Evolutionary conservation across 2,888 invertebrate species (phyloP).

Genomic region (Actias luna): DNA sequence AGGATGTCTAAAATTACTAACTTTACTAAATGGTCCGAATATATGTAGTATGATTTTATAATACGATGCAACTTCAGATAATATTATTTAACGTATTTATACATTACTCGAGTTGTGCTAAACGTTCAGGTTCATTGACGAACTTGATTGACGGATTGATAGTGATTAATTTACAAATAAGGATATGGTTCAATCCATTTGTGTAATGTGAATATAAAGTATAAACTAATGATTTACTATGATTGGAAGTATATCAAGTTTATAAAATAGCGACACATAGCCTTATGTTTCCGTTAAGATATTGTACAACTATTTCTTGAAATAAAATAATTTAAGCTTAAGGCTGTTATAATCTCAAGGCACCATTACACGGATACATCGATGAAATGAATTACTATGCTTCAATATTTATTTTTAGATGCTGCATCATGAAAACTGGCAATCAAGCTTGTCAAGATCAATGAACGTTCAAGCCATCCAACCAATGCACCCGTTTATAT

Average conservation of each 20-base stretch:
- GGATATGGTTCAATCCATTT: too few relatives aligned
- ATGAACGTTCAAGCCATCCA: conserved; percentile 30
- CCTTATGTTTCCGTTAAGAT: too few relatives aligned
- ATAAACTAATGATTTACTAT: too few relatives aligned
- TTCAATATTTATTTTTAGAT: background rate
- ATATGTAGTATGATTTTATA: conserved; percentile 29
- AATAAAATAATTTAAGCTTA: too few relatives aligned
- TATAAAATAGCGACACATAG: too few relatives aligned
- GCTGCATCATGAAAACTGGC: background rate
- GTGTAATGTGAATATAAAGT: too few relatives aligned
- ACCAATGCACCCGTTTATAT: conserved; percentile 31
- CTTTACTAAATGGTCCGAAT: conserved; percentile 70
- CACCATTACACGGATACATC: too few relatives aligned
- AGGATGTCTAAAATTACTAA: conserved; percentile 51
- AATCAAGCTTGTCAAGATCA: background rate
- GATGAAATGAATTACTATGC: background rate
- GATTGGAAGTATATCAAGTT: too few relatives aligned
- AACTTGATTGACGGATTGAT: conserved; percentile 5
- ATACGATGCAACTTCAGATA: conserved; percentile 9
- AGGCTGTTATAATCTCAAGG: too few relatives aligned
- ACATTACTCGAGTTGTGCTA: conserved; percentile 13
- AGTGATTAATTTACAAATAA: background rate
- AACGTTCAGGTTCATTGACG: conserved; percentile 18
- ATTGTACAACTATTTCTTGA: too few relatives aligned
- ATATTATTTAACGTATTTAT: background rate